Conservation (phyloP, 2,888 invertebrate species). For the Nymphalis urticae region DNA sequence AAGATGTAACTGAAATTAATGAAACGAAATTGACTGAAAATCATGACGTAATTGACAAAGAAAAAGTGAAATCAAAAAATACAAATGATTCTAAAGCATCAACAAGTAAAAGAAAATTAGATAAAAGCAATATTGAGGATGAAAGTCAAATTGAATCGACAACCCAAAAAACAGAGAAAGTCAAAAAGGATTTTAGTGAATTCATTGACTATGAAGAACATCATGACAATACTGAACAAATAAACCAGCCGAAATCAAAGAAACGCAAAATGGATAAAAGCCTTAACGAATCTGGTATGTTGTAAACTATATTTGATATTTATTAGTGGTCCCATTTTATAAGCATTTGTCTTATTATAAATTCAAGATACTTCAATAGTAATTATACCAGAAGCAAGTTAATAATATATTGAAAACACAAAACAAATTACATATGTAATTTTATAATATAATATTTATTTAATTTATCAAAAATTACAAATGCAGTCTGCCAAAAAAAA, state of each 20-base stretch:
- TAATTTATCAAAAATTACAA: too few relatives aligned
- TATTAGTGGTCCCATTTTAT: not conserved
- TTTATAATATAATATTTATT: too few relatives aligned
- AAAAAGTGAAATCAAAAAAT: not conserved
- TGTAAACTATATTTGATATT: not conserved
- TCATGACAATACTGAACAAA: conserved; percentile 31
- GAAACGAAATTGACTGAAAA: conserved; percentile 11
- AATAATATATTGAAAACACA: too few relatives aligned
- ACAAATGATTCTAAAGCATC: conserved; percentile 13
- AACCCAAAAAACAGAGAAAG: conserved; percentile 33
- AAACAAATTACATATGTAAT: too few relatives aligned
- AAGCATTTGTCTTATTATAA: not conserved
- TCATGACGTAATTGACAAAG: conserved; percentile 8
- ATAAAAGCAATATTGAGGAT: conserved; percentile 22
- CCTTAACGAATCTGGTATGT: conserved; percentile 69
- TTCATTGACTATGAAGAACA: conserved; percentile 52
- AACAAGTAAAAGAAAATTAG: conserved; percentile 27
- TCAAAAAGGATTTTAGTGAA: conserved; percentile 49
- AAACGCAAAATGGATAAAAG: conserved; percentile 56
- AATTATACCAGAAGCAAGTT: too few relatives aligned
- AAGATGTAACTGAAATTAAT: conserved; percentile 23
- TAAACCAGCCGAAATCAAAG: conserved; percentile 41
- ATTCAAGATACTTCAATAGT: too few relatives aligned
- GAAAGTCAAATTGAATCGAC: conserved; percentile 24
- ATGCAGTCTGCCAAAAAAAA: too few relatives aligned